Evolutionary conservation across 2,797 vertebrate genomes (phyloP).

Genomic region (Australoheros facetus): DNA sequence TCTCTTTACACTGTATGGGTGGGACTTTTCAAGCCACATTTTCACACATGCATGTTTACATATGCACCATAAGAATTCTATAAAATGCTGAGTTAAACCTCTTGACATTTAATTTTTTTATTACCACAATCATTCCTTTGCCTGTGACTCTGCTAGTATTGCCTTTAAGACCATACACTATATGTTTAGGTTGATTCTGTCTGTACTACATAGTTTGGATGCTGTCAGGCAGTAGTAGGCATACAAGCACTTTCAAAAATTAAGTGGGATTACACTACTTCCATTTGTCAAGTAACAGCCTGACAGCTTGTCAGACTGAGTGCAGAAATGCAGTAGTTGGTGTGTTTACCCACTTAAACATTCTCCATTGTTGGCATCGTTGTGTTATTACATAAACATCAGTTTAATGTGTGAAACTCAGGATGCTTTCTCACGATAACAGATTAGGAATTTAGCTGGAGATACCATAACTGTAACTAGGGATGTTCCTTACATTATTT

Average conservation of each 20-base stretch:
- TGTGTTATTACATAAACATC: background rate
- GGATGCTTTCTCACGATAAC: background rate
- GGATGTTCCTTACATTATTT: background rate
- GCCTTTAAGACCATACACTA: background rate
- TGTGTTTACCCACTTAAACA: background rate
- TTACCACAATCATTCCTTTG: background rate
- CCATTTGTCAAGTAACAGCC: background rate
- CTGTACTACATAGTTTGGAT: background rate
- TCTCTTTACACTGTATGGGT: background rate
- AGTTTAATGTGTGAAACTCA: background rate
- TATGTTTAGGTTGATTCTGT: background rate
- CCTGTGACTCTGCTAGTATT: background rate
- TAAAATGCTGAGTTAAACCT: too few species aligned
- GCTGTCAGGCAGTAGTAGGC: background rate
- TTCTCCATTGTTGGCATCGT: background rate
- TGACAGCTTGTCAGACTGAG: background rate
- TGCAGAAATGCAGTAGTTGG: background rate
- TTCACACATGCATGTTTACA: background rate
- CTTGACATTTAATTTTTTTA: too few species aligned
- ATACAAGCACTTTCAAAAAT: background rate
- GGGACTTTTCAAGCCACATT: background rate
- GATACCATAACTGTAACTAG: background rate
- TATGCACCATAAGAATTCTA: too few species aligned
- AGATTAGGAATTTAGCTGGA: background rate
- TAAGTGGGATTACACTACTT: background rate